Base-by-base conservation (phyloP, 1,140 invertebrate genomes). In the Halesus radiatus region DNA sequence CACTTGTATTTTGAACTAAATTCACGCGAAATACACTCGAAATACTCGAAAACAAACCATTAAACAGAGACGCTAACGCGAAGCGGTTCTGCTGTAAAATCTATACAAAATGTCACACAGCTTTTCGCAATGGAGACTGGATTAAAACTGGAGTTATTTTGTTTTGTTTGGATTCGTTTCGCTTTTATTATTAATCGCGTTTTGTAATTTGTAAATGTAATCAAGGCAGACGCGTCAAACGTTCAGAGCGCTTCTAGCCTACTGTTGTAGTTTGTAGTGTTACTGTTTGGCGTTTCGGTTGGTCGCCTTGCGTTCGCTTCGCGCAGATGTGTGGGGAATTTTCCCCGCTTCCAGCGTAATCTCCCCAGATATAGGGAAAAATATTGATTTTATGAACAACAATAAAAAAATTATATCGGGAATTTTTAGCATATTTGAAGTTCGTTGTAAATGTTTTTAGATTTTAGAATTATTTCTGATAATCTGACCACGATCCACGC, bases 211-310 rank as follows among this genome's bases (percentile, higher is more conserved):
- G 16, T 20, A 72, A 72, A 52, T 45, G 26, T 20, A 50, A 72
- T 45, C 32, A 45, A 66, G 37, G 22, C 10, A 26, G 53, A 75
- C 53, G 54, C 72, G 54, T 58, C 8, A 26, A 23, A 18, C 72
- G 26, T 54, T 75, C 58, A 32, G 52, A 54, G 72, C 72, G 72
- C 53, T 20, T 18, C 72, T 75, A 75, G 72, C 72, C 72, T 60
- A 75, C 72, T 75, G 72, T 75, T 60, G 72, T 75, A 53, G 54
- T 58, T 73, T 29, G n/a, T 18, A 29, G 1, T 32, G 10, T 15
- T 45, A 8, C 37, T 5, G 37, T 13, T 45, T 32, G 32, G 32
- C 37, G 37, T 45, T 45, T 45, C 37, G 37, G 37, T 45, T 13
- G 37, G 37, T 1, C 8, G 8, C 8, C 37, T 45, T 10, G 8